A percentile compares a stretch with the other conserved stretches of the same genome.
phyloP scores from a whole-genome alignment of 2,113 vertebrate genomes.

The Elanus axillaris region DNA sequence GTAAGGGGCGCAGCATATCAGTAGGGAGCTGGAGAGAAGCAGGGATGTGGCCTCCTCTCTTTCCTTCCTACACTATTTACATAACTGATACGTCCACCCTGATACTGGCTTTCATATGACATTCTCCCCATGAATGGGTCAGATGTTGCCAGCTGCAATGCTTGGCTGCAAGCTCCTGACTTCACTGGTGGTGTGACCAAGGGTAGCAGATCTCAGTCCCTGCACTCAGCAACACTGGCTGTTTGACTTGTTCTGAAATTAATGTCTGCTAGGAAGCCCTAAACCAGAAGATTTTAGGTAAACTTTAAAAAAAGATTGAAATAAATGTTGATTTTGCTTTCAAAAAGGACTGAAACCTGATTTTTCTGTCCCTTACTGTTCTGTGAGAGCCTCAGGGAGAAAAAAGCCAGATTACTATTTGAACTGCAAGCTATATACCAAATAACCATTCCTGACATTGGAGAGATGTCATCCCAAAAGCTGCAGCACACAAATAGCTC shows the following conservation, averaged over 20 bases:
- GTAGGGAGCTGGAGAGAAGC: not conserved
- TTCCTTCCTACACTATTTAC: not conserved
- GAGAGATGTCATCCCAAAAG: not conserved
- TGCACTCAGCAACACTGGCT: not conserved
- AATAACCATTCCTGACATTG: not conserved
- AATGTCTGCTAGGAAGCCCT: not conserved
- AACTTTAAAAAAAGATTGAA: not conserved
- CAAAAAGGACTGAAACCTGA: not conserved
- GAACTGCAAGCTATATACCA: not conserved
- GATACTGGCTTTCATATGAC: not conserved
- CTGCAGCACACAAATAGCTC: not conserved
- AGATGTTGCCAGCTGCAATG: not conserved
- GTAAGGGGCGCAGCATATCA: not conserved
- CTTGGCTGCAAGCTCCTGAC: not conserved
- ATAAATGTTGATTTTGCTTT: not conserved
- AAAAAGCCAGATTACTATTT: not conserved
- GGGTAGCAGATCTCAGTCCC: not conserved
- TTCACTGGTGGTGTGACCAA: not conserved
- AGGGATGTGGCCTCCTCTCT: not conserved
- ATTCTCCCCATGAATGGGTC: not conserved
- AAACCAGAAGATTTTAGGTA: not conserved
- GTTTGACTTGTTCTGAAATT: not conserved
- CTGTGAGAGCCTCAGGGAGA: not conserved
- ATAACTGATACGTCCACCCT: not conserved
- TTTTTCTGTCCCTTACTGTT: not conserved